Evolutionary conservation across 2,797 vertebrate species (phyloP).

Genomic region (Hoplostethus atlanticus): DNA sequence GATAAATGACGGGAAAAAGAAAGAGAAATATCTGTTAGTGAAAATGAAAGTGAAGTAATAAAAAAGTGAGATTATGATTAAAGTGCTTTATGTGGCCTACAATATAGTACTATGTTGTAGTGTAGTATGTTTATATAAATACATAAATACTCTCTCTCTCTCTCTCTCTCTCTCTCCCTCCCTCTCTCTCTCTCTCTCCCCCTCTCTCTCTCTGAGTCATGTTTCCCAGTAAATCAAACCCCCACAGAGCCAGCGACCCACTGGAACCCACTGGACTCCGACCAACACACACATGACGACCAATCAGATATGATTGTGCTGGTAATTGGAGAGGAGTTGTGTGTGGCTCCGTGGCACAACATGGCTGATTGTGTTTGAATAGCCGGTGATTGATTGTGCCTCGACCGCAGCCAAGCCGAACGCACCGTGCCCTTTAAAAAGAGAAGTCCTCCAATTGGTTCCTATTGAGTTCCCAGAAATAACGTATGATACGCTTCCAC

Average conservation of each 20-base stretch:
- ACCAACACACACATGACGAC: conserved; percentile 57
- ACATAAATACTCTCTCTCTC: background rate
- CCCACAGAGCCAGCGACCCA: conserved; percentile 3
- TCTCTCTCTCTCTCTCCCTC: background rate
- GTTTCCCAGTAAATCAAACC: conserved; percentile 19
- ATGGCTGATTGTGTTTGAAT: conserved; percentile 73
- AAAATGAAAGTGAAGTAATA: background rate
- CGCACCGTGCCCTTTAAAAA: background rate
- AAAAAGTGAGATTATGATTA: background rate
- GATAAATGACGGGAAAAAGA: conserved; percentile 3
- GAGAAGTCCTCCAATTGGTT: conserved; percentile 1
- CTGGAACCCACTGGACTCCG: conserved; percentile 50
- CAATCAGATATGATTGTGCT: conserved; percentile 74
- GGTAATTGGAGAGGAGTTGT: conserved; percentile 61
- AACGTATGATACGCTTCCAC: conserved; percentile 6
- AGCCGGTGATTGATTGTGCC: conserved; percentile 66
- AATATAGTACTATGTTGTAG: background rate
- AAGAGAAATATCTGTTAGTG: conserved; percentile 35
- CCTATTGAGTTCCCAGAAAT: conserved; percentile 21
- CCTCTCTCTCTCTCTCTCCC: conserved; percentile 1
- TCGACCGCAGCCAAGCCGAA: conserved; percentile 36
- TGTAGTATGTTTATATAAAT: too few species aligned
- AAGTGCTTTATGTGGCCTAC: background rate
- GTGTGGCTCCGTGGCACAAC: conserved; percentile 45
- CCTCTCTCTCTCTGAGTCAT: background rate